These are phyloP conservation scores for Hylyphantes graminicola DNA, from an alignment of 1,140 invertebrate genomes.

Conservation along the genomic window DNA sequence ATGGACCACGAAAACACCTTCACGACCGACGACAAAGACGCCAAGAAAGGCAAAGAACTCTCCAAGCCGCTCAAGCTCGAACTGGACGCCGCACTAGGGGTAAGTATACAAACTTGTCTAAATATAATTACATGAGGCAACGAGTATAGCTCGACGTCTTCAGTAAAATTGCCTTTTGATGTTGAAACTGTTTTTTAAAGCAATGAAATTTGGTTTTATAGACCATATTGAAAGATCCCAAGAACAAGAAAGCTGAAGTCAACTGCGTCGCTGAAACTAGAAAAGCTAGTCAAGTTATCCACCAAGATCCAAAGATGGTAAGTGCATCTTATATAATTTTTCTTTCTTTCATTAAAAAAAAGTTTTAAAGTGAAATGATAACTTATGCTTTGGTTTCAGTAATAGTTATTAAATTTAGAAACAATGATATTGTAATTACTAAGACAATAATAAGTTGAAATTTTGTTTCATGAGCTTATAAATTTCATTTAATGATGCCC, in stretches of 20 bases:
- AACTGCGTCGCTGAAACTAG: conserved; percentile 89
- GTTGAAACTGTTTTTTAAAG: no score
- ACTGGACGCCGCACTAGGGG: conserved; percentile 47
- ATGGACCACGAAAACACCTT: conserved; percentile 42
- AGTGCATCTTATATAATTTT: neutral
- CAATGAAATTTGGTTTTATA: conserved; percentile 22
- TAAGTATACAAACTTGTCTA: conserved; percentile 5
- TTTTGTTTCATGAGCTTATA: no score
- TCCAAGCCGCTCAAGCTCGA: conserved; percentile 42
- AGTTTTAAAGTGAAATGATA: no score
- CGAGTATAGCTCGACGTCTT: no score
- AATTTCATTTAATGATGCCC: no score
- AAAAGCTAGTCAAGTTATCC: conserved; percentile 82
- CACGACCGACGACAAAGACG: conserved; percentile 4
- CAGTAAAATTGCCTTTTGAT: no score
- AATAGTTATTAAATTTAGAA: no score
- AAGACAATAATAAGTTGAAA: no score
- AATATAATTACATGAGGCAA: no score
- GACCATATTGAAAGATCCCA: conserved; percentile 74
- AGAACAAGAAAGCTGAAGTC: conserved; percentile 82
- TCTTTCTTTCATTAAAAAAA: neutral
- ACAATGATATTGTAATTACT: no score
- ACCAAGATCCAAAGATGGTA: conserved; percentile 77
- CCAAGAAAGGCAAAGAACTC: conserved; percentile 14
- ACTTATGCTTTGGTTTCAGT: no score